These are phyloP conservation scores for Thalpophila matura DNA, from an alignment of 2,888 invertebrate species.

Conservation along the genomic window DNA sequence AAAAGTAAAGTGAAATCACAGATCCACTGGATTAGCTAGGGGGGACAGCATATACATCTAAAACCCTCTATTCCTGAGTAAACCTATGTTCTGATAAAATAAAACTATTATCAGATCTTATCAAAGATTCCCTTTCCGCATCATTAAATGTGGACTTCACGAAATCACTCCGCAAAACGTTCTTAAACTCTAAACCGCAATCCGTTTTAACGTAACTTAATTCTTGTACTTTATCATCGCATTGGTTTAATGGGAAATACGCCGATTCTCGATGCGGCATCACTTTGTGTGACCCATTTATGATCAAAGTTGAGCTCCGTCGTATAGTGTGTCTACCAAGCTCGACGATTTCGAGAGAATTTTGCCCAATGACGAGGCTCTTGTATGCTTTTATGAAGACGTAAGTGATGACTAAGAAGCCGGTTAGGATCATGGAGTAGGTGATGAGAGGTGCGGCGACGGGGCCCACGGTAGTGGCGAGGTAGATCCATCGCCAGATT, in stretches of 20 bases:
- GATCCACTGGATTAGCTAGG: conserved; percentile 23
- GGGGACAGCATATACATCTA: conserved; percentile 48
- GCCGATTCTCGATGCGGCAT: conserved; percentile 90
- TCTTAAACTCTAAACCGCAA: conserved; percentile 76
- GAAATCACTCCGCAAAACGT: conserved; percentile 75
- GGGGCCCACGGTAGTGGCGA: conserved; percentile 95
- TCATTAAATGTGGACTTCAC: conserved; percentile 78
- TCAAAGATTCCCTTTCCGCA: conserved; percentile 79
- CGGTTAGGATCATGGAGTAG: conserved; percentile 93
- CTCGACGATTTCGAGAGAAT: conserved; percentile 94
- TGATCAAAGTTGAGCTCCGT: conserved; percentile 91
- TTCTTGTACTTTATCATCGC: conserved; percentile 70
- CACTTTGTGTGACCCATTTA: conserved; percentile 90
- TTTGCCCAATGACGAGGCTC: conserved; percentile 92
- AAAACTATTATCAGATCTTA: conserved; percentile 83
- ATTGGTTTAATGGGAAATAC: conserved; percentile 74
- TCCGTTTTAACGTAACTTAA: conserved; percentile 68
- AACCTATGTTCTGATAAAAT: conserved; percentile 79
- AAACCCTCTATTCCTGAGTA: conserved; percentile 46
- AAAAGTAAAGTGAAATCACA: conserved; percentile 25
- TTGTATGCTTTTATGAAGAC: conserved; percentile 94
- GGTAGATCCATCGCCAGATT: conserved; percentile 95
- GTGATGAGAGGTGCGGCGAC: conserved; percentile 93
- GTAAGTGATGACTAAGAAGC: conserved; percentile 92
- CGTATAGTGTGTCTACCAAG: conserved; percentile 93